These are phyloP conservation scores for Biston stratarius DNA, from an alignment of 2,888 invertebrate species.

Conservation along the genomic window DNA sequence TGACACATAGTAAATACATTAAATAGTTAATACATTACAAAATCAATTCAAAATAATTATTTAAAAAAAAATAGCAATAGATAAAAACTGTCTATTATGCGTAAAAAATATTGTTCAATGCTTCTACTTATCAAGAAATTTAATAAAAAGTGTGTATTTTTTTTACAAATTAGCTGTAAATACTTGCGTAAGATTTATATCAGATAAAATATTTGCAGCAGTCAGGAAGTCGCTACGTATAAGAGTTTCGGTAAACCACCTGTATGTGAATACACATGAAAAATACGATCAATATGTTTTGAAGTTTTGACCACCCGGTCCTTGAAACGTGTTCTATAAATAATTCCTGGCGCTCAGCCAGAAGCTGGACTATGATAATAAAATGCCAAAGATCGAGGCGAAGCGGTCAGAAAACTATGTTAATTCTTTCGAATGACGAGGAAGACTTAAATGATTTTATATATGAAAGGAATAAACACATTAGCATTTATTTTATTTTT, in stretches of 20 bases:
- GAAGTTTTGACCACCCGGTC: slow-evolving; percentile 61
- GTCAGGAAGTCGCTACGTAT: background rate
- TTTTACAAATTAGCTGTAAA: background rate
- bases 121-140: no score
- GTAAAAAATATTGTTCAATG: no score
- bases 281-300: slow-evolving; percentile 44
- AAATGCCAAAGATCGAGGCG: slow-evolving; percentile 59
- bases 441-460: background rate
- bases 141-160: no score
- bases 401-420: slow-evolving; percentile 56
- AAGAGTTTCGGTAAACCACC: background rate
- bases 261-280: slow-evolving; percentile 18
- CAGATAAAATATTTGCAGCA: background rate
- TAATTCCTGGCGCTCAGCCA: slow-evolving; percentile 59
- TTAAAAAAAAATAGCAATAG: no score
- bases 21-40: no score
- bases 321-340: slow-evolving; percentile 62
- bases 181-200: background rate
- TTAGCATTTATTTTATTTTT: background rate
- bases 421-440: slow-evolving; percentile 33
- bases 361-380: slow-evolving; percentile 60
- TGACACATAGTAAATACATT: no score
- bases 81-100: no score
- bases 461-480: background rate
- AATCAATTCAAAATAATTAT: no score